These are phyloP conservation scores for Casuarius casuarius DNA, from an alignment of 2,113 vertebrate genomes.

Conservation along the genomic window DNA sequence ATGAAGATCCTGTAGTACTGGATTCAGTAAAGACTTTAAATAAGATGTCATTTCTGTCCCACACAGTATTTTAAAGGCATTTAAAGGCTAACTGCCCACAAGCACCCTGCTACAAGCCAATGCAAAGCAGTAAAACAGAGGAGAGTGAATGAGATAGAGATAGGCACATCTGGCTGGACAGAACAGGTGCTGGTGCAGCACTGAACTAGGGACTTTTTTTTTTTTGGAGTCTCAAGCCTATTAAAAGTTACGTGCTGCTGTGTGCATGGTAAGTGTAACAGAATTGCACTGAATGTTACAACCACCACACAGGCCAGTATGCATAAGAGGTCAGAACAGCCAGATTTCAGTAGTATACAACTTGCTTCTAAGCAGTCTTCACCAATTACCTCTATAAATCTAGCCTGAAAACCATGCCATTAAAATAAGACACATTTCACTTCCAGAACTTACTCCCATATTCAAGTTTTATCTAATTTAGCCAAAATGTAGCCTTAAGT, in stretches of 20 bases:
- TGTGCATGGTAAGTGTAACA: neutral
- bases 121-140: neutral
- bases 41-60: neutral
- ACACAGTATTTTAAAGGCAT: neutral
- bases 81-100: neutral
- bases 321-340: neutral
- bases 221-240: neutral
- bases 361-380: neutral
- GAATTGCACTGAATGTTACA: neutral
- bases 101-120: neutral
- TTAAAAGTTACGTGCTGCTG: neutral
- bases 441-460: neutral
- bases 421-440: neutral
- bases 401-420: neutral
- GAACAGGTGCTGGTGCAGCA: neutral
- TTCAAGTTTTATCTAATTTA: neutral
- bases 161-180: neutral
- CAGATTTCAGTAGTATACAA: neutral
- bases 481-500: neutral
- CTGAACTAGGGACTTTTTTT: neutral
- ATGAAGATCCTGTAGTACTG: neutral
- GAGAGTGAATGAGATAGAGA: neutral
- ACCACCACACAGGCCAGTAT: rapidly evolving
- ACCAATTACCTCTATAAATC: neutral
- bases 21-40: neutral